Percentiles rank a stretch among this genome's conserved stretches.
Evolutionary conservation across 2,797 vertebrate species (phyloP).

Genomic region (Megaceryle alcyon): DNA sequence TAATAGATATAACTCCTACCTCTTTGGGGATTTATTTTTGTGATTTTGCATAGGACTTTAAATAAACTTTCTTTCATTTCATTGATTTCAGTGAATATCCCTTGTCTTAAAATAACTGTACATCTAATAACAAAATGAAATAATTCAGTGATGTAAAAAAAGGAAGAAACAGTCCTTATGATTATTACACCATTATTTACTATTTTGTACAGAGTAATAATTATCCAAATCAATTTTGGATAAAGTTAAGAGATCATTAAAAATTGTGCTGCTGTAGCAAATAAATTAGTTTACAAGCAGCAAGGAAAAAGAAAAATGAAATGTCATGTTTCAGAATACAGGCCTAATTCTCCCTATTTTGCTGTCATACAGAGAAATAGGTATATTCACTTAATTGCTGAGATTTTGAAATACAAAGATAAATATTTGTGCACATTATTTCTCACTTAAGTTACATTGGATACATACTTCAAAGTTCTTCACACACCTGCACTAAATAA

Average conservation of each 20-base stretch:
- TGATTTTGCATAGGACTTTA: neutral
- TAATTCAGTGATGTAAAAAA: neutral
- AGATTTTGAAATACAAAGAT: neutral
- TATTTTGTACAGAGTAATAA: neutral
- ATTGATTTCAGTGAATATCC: neutral
- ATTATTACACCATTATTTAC: neutral
- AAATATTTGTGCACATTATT: neutral
- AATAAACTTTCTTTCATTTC: neutral
- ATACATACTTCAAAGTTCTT: neutral
- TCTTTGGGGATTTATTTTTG: neutral
- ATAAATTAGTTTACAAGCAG: neutral
- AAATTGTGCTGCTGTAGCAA: neutral
- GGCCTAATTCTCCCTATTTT: neutral
- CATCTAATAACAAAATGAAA: neutral
- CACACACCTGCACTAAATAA: neutral
- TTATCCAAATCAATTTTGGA: neutral
- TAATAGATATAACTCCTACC: neutral
- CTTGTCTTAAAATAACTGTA: neutral
- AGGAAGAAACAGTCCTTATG: neutral
- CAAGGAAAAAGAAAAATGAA: neutral
- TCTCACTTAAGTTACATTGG: neutral
- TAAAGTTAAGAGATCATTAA: neutral
- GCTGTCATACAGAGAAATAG: neutral
- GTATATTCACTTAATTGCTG: neutral
- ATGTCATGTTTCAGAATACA: neutral